phyloP scores from a whole-genome alignment of 2,888 invertebrate species.

The Cenopis cana region DNA sequence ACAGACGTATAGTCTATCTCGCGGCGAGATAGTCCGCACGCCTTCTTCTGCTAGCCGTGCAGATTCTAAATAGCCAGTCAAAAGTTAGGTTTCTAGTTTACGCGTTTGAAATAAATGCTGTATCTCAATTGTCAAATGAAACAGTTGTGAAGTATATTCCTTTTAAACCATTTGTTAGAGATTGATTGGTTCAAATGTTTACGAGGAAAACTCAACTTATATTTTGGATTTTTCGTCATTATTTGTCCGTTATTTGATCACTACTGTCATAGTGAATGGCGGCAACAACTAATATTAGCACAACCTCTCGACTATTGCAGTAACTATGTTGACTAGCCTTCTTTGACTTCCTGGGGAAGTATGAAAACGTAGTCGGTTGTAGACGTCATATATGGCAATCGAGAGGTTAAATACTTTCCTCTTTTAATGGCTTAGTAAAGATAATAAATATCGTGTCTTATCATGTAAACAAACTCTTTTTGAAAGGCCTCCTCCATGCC shows the following conservation, averaged over 20 bases:
- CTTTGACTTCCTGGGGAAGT: neutral
- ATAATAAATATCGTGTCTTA: neutral
- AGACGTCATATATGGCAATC: neutral
- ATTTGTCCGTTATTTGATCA: neutral
- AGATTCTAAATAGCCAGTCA: too few relatives aligned
- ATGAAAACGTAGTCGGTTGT: neutral
- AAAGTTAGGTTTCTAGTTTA: too few relatives aligned
- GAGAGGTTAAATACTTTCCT: conserved; percentile 3
- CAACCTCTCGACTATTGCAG: neutral
- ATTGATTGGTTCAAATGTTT: neutral
- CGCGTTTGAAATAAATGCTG: too few relatives aligned
- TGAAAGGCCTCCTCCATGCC: too few relatives aligned
- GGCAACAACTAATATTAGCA: too few relatives aligned
- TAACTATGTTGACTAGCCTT: neutral
- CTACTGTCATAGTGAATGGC: too few relatives aligned
- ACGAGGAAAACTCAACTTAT: neutral
- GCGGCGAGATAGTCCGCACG: too few relatives aligned
- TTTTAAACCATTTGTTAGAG: neutral
- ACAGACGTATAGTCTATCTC: too few relatives aligned
- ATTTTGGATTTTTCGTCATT: neutral
- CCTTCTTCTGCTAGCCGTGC: too few relatives aligned
- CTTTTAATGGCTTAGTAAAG: neutral
- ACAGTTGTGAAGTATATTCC: neutral
- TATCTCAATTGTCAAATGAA: neutral
- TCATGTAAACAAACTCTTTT: too few relatives aligned